Evolutionary conservation across 37 sponge, comb jelly and placozoan genomes (phyloP).

Genomic region (Geodia barretti): DNA sequence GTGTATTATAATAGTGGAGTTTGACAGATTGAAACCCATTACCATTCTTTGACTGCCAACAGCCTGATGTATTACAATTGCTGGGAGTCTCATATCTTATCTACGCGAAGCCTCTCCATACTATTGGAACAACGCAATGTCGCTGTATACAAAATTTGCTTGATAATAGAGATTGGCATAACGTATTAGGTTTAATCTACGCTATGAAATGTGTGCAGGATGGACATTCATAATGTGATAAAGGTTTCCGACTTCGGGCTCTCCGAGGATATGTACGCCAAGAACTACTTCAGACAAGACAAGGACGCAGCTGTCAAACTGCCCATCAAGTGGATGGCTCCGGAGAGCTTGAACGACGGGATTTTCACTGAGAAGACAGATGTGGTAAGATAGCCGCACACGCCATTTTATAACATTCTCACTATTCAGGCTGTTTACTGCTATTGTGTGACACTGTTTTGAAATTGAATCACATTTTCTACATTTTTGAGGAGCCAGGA

Average conservation of each 20-base stretch:
- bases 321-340: slow-evolving; percentile 28
- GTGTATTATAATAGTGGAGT: background rate
- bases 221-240: slow-evolving; percentile 4
- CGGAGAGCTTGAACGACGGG: slow-evolving; percentile 16
- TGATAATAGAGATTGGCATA: background rate
- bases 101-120: too few species aligned
- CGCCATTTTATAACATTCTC: background rate
- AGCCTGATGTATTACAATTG: too few species aligned
- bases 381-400: background rate
- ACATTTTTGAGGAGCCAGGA: too few species aligned
- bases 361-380: slow-evolving; percentile 21
- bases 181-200: background rate
- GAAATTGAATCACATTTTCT: too few species aligned
- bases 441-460: background rate
- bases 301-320: slow-evolving; percentile 6
- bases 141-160: too few species aligned
- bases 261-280: slow-evolving; percentile 9
- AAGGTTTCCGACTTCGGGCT: slow-evolving; percentile 16
- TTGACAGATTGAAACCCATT: too few species aligned
- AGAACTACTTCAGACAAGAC: slow-evolving; percentile 17
- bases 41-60: too few species aligned
- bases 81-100: too few species aligned
- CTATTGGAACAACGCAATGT: too few species aligned
- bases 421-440: background rate
- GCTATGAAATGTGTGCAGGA: background rate